A percentile compares a stretch with the other conserved stretches of the same genome.
phyloP scores from a whole-genome alignment of 2,797 vertebrate genomes.

The Tragelaphus eurycerus region DNA sequence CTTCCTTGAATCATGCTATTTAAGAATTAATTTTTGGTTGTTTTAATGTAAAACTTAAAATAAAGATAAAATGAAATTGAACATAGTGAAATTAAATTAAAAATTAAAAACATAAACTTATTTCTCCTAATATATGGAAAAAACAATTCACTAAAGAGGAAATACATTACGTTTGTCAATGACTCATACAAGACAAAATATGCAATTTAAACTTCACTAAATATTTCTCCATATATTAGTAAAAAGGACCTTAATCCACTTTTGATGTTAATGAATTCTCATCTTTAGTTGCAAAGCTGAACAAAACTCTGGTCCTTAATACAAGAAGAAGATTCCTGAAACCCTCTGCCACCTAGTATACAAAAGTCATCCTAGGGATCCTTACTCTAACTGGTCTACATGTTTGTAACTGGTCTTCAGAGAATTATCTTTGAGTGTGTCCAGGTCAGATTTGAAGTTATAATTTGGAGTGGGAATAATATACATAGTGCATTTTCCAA shows the following conservation, averaged over 20 bases:
- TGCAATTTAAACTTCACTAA: background rate
- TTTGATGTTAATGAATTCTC: background rate
- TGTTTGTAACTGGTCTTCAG: background rate
- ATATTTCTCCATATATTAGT: background rate
- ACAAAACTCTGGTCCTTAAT: background rate
- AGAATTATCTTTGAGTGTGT: background rate
- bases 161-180: background rate
- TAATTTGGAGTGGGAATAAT: conserved; percentile 54
- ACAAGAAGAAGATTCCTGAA: background rate
- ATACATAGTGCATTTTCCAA: conserved; percentile 40
- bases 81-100: background rate
- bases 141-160: conserved; percentile 8
- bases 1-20: background rate
- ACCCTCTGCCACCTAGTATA: conserved; percentile 60
- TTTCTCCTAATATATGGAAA: background rate
- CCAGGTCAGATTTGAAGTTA: conserved; percentile 28
- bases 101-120: background rate
- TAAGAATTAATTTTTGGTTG: background rate
- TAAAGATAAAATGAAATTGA: background rate
- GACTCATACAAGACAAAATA: background rate
- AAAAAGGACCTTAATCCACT: background rate
- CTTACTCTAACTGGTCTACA: background rate
- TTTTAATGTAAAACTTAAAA: background rate
- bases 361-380: background rate
- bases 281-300: background rate